These are phyloP conservation scores for Macrosiphum euphorbiae DNA, from an alignment of 2,888 invertebrate species.

Conservation along the genomic window DNA sequence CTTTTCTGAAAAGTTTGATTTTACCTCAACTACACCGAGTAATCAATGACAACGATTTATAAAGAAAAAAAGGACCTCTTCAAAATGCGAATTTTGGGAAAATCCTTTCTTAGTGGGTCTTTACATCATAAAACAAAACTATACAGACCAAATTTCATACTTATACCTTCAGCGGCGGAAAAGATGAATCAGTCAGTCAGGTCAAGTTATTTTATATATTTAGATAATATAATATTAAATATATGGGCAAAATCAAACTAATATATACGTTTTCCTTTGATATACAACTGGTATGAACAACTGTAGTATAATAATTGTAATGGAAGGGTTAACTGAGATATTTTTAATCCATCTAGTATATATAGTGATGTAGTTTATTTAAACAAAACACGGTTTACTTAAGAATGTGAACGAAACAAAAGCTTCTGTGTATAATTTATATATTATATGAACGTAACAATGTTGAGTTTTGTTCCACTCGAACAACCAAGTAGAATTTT, in stretches of 20 bases:
- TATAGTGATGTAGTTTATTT: no score
- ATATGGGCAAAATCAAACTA: neutral
- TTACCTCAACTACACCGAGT: no score
- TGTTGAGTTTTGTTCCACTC: neutral
- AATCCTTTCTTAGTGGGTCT: no score
- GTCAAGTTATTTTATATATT: neutral
- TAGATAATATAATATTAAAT: no score
- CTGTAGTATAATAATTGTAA: neutral
- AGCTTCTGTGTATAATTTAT: neutral
- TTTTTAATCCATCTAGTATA: neutral
- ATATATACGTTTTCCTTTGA: neutral
- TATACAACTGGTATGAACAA: neutral
- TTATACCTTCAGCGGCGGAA: no score
- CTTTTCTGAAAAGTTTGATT: no score
- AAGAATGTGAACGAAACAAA: neutral
- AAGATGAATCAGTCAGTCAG: no score
- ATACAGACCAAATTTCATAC: no score
- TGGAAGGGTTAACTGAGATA: neutral
- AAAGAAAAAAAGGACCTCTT: no score
- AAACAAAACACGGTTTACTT: neutral
- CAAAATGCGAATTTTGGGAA: no score
- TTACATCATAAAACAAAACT: no score
- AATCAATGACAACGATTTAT: no score
- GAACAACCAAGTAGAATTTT: neutral
- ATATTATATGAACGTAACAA: neutral